These are phyloP conservation scores for Sesamia nonagrioides DNA, from an alignment of 1,140 invertebrate species.

Conservation along the genomic window DNA sequence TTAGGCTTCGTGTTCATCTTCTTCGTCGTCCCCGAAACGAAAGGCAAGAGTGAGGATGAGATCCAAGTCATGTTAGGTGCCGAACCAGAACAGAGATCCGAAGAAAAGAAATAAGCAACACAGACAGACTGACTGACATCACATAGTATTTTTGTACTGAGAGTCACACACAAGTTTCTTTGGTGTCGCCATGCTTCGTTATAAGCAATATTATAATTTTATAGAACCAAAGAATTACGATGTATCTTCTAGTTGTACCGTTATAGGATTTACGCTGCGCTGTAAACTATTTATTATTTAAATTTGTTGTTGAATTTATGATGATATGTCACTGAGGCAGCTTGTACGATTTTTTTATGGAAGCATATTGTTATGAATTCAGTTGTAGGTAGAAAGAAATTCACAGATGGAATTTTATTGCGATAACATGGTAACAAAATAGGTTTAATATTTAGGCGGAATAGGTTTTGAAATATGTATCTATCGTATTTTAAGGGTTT, in stretches of 20 bases:
- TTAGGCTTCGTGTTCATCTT: slow-evolving; percentile 92
- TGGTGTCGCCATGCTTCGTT: slow-evolving; percentile 50
- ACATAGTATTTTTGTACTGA: slow-evolving; percentile 72
- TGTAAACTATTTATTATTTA: slow-evolving; percentile 35
- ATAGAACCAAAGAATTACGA: slow-evolving; percentile 46
- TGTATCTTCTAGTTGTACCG: slow-evolving; percentile 35
- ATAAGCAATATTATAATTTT: slow-evolving; percentile 46
- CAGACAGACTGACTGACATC: slow-evolving; percentile 71
- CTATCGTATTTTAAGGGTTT: slow-evolving; percentile 15
- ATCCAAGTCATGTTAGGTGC: slow-evolving; percentile 90
- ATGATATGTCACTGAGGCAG: slow-evolving; percentile 29
- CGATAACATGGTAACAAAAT: slow-evolving; percentile 41
- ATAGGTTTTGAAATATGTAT: slow-evolving; percentile 22
- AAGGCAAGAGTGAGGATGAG: slow-evolving; percentile 95
- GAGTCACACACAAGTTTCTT: slow-evolving; percentile 62
- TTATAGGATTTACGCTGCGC: slow-evolving; percentile 24
- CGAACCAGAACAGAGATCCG: slow-evolving; percentile 61
- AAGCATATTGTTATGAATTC: slow-evolving; percentile 23
- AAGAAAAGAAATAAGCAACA: slow-evolving; percentile 75
- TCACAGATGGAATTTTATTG: slow-evolving; percentile 12
- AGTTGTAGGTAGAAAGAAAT: slow-evolving; percentile 18
- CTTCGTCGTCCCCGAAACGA: slow-evolving; percentile 95
- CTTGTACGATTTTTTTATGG: slow-evolving; percentile 26
- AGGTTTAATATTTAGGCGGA: slow-evolving; percentile 24
- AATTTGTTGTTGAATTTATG: slow-evolving; percentile 43